Conservation (phyloP, 1,140 invertebrate genomes). For the Campoletis sonorensis region DNA sequence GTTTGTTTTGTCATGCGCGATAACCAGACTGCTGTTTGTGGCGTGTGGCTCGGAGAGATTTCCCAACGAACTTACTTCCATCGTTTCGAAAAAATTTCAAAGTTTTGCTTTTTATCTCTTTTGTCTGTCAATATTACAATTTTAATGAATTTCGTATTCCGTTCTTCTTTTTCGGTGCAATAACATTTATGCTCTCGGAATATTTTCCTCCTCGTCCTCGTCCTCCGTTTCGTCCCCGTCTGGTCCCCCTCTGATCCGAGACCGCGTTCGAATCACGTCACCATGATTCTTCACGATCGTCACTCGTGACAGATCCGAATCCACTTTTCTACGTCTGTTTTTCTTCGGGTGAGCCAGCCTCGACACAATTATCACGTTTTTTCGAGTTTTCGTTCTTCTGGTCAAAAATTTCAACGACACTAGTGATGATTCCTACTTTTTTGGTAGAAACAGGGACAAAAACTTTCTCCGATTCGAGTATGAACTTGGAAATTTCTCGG, state of each 20-base stretch:
- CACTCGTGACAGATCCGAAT: conserved; percentile 32
- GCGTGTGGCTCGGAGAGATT: conserved; percentile 54
- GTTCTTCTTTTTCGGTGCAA: background rate
- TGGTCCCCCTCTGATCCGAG: conserved; percentile 28
- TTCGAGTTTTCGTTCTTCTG: background rate
- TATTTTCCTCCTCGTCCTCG: conserved; percentile 37
- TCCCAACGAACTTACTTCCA: conserved; percentile 60
- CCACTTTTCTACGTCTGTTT: conserved; percentile 40
- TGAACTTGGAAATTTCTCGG: background rate
- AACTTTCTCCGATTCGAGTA: background rate
- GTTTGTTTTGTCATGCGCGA: conserved; percentile 19
- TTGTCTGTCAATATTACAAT: conserved; percentile 11
- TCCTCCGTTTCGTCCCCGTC: conserved; percentile 44
- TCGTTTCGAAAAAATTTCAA: conserved; percentile 52
- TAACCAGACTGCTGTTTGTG: conserved; percentile 19
- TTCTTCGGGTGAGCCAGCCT: conserved; percentile 41
- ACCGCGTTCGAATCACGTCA: conserved; percentile 45
- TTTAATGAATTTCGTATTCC: background rate
- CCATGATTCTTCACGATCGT: conserved; percentile 49
- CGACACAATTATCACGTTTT: background rate
- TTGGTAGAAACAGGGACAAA: background rate
- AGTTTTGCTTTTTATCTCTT: conserved; percentile 33
- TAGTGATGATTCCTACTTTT: background rate
- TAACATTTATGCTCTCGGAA: background rate
- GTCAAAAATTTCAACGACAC: background rate